Evolutionary conservation across 2,113 vertebrate genomes (phyloP).

Genomic region (Fregata magnificens): DNA sequence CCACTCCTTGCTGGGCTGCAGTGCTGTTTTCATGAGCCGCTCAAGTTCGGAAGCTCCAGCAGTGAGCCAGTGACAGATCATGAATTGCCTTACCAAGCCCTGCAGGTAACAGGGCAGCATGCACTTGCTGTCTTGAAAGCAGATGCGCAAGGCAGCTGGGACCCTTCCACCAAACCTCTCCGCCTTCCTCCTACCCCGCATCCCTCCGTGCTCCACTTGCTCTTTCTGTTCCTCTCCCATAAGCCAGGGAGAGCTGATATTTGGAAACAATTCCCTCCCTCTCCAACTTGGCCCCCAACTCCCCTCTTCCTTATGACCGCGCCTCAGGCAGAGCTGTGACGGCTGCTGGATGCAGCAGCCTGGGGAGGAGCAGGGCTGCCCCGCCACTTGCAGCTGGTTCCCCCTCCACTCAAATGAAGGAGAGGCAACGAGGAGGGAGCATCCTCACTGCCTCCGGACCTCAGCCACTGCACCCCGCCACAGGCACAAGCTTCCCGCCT

Average conservation of each 20-base stretch:
- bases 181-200: not conserved
- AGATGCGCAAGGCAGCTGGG: not conserved
- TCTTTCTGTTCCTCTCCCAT: not conserved
- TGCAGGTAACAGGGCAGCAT: not conserved
- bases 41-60: not conserved
- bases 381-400: not conserved
- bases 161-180: not conserved
- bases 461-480: rapidly evolving
- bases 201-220: not conserved
- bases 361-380: not conserved
- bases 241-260: not conserved
- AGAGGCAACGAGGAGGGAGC: not conserved
- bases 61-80: not conserved
- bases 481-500: rapidly evolving
- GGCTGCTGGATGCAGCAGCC: not conserved
- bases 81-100: not conserved
- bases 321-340: not conserved
- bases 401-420: not conserved
- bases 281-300: not conserved
- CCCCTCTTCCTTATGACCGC: not conserved
- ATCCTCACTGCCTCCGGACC: not conserved
- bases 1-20: not conserved
- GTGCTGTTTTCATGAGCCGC: not conserved
- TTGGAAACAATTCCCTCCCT: not conserved
- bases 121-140: not conserved